Evolutionary conservation across 2,113 vertebrate genomes (phyloP), one percentile per base, ranked within the genome.

Genomic region (Elanus axillaris): DNA sequence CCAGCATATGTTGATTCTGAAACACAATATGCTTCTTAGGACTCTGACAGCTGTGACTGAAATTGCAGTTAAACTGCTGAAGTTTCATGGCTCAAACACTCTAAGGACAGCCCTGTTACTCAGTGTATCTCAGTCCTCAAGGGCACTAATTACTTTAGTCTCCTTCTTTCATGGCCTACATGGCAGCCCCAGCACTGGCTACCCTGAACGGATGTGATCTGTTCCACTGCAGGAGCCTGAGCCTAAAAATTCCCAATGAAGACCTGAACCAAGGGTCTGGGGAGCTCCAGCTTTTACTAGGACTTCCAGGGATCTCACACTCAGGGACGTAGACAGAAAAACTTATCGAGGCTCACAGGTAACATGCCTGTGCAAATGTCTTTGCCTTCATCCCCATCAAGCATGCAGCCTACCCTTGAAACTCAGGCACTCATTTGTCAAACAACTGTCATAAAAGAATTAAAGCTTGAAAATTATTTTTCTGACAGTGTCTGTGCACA

Each of bases 1-100:
- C 47, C 91, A 91, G 76, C 86, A 78, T 89, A 89, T 85, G 80
- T 85, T 93, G 76, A 78, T 87, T 93, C 68, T 72, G 96, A 93
- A 96, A 94, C 84, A 93, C 89, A 94, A 56, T 47, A 67, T 87
- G 89, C 55, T 94, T 22, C 86, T 91, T 71, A 58, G 89, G 52
- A 84, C 40, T 86, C 73, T 75, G n/a, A 64, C 83, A 96, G 83
- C 93, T 93, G 64, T 18, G 76, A 20, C 82, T 83, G 86, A 81
- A 92, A 74, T 66, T 40, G 26, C 56, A 85, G 47, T 43, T 38
- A 43, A 90, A 88, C 18, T 74, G 63, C 36, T 34, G 38, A 62
- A 67, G 45, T 67, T 69, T 66, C 55, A 16, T 29, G 45, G 71
- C 63, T 86, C 42, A 11, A 17, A 53, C 5, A 40, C 31, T 68